phyloP scores from a whole-genome alignment of 35 echinoderm and acorn worm species.

The Ophioderma brevispina region DNA sequence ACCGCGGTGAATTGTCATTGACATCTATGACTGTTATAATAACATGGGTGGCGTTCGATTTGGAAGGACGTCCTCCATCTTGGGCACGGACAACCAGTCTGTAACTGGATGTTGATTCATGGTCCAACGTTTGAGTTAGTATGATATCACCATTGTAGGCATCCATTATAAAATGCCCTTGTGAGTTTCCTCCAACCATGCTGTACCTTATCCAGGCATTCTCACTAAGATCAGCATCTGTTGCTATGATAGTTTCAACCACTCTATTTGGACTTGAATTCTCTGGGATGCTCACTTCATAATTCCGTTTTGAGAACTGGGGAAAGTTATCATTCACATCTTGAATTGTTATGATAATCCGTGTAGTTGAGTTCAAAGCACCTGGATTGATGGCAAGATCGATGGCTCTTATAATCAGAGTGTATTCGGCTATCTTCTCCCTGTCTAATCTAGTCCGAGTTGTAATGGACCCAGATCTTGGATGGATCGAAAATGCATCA shows the following conservation, averaged over 20 bases:
- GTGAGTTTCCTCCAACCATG: slow-evolving; percentile 81
- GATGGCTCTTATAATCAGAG: slow-evolving; percentile 62
- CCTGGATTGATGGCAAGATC: slow-evolving; percentile 77
- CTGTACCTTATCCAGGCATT: slow-evolving; percentile 92
- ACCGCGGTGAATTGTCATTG: slow-evolving; percentile 88
- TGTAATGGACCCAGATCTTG: slow-evolving; percentile 60
- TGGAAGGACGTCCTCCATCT: slow-evolving; percentile 73
- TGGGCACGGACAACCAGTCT: slow-evolving; percentile 80
- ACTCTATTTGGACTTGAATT: slow-evolving; percentile 56
- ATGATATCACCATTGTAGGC: slow-evolving; percentile 74
- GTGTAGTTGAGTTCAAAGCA: slow-evolving; percentile 61
- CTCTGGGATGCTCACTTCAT: slow-evolving; percentile 84
- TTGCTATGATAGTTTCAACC: slow-evolving; percentile 61
- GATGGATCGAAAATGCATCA: slow-evolving; percentile 77
- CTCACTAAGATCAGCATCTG: slow-evolving; percentile 72
- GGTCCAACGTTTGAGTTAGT: slow-evolving; percentile 66
- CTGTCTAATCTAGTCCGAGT: slow-evolving; percentile 81
- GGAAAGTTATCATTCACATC: slow-evolving; percentile 93
- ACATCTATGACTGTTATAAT: slow-evolving; percentile 85
- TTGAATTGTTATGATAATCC: slow-evolving; percentile 73
- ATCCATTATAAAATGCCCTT: slow-evolving; percentile 87
- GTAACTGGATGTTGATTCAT: slow-evolving; percentile 64
- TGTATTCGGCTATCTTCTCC: slow-evolving; percentile 61
- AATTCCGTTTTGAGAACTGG: slow-evolving; percentile 66
- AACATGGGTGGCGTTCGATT: slow-evolving; percentile 74